These are phyloP conservation scores for Microcebus ravelobensis DNA, from an alignment of 2,113 vertebrate species.

Conservation along the genomic window DNA sequence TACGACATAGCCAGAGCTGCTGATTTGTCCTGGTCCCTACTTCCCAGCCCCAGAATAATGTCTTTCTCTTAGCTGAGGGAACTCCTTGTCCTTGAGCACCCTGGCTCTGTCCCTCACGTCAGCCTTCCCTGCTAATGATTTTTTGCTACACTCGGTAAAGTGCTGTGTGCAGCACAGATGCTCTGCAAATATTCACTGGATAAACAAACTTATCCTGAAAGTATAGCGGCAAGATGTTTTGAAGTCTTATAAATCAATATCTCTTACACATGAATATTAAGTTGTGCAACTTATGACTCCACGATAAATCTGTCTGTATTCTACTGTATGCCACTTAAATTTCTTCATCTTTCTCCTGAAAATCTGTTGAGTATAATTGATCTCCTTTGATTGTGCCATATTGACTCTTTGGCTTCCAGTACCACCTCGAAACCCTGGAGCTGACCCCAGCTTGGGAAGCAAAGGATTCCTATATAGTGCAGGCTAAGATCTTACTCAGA, in stretches of 20 bases:
- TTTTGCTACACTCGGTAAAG: background rate
- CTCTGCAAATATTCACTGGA: background rate
- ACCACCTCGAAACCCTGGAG: background rate
- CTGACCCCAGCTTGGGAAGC: background rate
- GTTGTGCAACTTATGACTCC: background rate
- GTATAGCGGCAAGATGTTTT: background rate
- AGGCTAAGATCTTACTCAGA: background rate
- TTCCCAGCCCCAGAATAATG: background rate
- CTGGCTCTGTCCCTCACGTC: background rate
- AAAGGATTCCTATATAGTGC: background rate
- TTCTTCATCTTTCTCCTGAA: background rate
- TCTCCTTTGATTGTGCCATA: background rate
- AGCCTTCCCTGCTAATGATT: background rate
- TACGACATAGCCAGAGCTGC: fast-evolving
- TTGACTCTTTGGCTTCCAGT: background rate
- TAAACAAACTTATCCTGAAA: background rate
- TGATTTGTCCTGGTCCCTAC: background rate
- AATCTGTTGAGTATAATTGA: background rate
- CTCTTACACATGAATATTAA: background rate
- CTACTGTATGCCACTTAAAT: background rate
- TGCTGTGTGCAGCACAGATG: too few species aligned
- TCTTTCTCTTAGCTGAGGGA: background rate
- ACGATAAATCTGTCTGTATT: background rate
- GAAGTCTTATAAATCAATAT: background rate
- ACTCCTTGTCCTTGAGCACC: background rate